Conservation (phyloP, 2,888 invertebrate species). For the Eurytoma californica region DNA sequence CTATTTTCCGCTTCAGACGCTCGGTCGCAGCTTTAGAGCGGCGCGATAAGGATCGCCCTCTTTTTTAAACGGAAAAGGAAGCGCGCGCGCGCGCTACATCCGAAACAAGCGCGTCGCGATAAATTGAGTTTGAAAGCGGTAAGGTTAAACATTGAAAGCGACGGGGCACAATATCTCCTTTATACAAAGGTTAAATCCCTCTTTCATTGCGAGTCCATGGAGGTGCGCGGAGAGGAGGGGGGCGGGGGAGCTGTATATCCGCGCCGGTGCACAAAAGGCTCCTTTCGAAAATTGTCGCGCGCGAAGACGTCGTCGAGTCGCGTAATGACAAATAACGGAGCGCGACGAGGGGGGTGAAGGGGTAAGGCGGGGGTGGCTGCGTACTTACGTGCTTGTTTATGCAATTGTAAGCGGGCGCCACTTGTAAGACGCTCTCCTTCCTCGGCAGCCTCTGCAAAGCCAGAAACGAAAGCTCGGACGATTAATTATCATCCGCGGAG, state of each 20-base stretch:
- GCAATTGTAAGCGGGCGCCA: conserved; percentile 71
- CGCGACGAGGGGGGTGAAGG: not conserved
- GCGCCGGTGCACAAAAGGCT: conserved; percentile 12
- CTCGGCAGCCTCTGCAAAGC: conserved; percentile 67
- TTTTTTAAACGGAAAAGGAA: no score
- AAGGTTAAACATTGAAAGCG: not conserved
- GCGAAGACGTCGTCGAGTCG: not conserved
- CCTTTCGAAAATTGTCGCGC: conserved; percentile 33
- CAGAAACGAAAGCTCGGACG: not conserved
- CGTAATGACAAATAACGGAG: conserved; percentile 5
- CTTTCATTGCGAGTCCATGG: conserved; percentile 2
- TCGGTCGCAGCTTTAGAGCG: no score
- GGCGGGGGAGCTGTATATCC: not conserved
- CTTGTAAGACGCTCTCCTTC: conserved; percentile 68
- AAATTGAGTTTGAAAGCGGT: not conserved
- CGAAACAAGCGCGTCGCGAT: not conserved
- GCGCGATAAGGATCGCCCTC: no score
- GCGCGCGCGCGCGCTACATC: no score
- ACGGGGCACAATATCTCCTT: no score
- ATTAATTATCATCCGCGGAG: conserved; percentile 19
- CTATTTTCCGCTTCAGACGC: not conserved
- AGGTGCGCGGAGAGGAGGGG: not conserved
- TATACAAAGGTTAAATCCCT: not conserved
- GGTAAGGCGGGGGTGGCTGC: not conserved
- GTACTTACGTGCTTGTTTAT: conserved; percentile 72